A percentile compares a stretch with the other conserved stretches of the same genome.
Evolutionary conservation across 2,888 invertebrate genomes (phyloP).

Genomic region (Scotopteryx bipunctaria): DNA sequence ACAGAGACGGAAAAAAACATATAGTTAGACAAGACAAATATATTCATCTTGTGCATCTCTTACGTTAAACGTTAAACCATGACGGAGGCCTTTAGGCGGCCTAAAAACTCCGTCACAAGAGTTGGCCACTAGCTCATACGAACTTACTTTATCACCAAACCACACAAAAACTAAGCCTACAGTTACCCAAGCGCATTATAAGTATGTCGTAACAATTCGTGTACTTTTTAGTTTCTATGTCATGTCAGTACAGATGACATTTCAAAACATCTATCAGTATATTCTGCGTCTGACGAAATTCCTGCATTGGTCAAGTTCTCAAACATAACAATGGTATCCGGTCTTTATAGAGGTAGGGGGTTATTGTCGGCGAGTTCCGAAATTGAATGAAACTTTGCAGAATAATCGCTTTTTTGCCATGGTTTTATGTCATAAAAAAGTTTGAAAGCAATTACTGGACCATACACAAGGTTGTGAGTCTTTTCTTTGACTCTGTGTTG

Average conservation of each 20-base stretch:
- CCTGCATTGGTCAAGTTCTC: constrained; percentile 24
- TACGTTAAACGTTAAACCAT: too few species aligned
- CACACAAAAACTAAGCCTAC: constrained; percentile 24
- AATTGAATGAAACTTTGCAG: constrained; percentile 2
- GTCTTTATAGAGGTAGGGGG: constrained; percentile 23
- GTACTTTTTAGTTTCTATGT: constrained; percentile 28
- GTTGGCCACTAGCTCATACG: too few species aligned
- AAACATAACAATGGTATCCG: constrained; percentile 27
- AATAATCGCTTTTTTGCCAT: too few species aligned
- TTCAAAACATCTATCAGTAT: constrained; percentile 25
- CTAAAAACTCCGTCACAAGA: too few species aligned
- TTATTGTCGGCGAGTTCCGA: constrained; percentile 18
- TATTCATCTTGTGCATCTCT: constrained; percentile 11
- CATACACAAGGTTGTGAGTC: too few species aligned
- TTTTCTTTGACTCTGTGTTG: too few species aligned
- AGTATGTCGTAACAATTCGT: constrained; percentile 22
- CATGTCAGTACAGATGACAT: constrained; percentile 23
- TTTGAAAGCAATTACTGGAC: constrained; percentile 5
- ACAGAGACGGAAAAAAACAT: too few species aligned
- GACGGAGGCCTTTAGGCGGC: too few species aligned
- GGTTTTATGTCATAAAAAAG: too few species aligned
- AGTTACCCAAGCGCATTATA: constrained; percentile 16
- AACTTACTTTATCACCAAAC: constrained; percentile 28
- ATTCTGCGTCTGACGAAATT: constrained; percentile 21
- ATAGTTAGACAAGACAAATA: too few species aligned